Evolutionary conservation across 1,140 invertebrate genomes (phyloP).

Genomic region (Papilio polytes): DNA sequence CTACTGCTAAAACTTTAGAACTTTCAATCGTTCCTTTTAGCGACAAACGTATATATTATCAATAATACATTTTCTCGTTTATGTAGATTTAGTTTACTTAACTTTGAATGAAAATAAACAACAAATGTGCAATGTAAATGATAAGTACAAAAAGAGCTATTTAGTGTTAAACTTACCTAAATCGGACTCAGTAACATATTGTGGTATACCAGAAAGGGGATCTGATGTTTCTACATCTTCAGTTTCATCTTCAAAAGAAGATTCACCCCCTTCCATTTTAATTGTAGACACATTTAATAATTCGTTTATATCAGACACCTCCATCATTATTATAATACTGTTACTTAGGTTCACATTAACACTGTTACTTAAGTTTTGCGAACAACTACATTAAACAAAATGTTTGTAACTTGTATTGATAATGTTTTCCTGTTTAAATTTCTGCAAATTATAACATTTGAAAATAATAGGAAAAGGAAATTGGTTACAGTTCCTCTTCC

Average conservation of each 20-base stretch:
- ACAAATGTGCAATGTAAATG: background rate
- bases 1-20: too few relatives aligned
- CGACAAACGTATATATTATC: background rate
- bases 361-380: slow-evolving; percentile 14
- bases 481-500: slow-evolving; percentile 69
- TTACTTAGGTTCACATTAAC: too few relatives aligned
- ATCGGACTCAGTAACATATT: slow-evolving; percentile 77
- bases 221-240: slow-evolving; percentile 60
- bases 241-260: slow-evolving; percentile 58
- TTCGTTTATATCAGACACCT: slow-evolving; percentile 73
- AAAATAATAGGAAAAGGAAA: slow-evolving; percentile 79
- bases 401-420: slow-evolving; percentile 4
- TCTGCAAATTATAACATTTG: slow-evolving; percentile 57
- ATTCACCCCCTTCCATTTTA: slow-evolving; percentile 75
- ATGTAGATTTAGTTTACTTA: background rate
- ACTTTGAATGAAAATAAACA: background rate
- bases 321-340: slow-evolving; percentile 56
- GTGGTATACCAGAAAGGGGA: slow-evolving; percentile 73
- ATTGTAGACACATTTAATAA: slow-evolving; percentile 70
- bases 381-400: slow-evolving; percentile 11
- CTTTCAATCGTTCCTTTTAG: background rate
- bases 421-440: slow-evolving; percentile 39
- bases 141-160: slow-evolving; percentile 17
- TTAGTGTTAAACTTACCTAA: slow-evolving; percentile 62
- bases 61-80: background rate